Evolutionary conservation across 2,797 vertebrate genomes (phyloP).

Genomic region (Vespertilio murinus): DNA sequence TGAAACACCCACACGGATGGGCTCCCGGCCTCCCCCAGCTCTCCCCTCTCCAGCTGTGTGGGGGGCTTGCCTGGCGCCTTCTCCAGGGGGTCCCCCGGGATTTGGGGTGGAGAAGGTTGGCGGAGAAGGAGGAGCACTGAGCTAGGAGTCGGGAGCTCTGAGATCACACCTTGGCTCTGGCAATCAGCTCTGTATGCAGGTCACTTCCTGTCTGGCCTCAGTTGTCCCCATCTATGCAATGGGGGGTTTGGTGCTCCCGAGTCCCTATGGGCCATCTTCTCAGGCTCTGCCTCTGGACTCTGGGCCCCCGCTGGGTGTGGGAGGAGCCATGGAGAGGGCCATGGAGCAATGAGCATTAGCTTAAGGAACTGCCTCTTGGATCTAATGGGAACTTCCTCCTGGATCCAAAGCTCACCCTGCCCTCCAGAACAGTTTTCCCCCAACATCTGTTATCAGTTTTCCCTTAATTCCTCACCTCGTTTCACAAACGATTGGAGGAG

Average conservation of each 20-base stretch:
- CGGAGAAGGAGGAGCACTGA: background rate
- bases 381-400: background rate
- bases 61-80: slow-evolving; percentile 3
- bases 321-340: background rate
- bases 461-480: background rate
- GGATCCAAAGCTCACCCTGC: background rate
- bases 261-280: background rate
- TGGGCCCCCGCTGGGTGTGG: background rate
- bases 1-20: background rate
- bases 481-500: background rate
- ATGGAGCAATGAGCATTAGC: background rate
- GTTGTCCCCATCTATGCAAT: background rate
- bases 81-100: background rate
- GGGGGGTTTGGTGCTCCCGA: background rate
- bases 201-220: slow-evolving; percentile 13
- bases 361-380: background rate
- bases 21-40: background rate
- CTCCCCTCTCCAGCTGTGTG: background rate
- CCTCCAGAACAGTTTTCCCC: background rate
- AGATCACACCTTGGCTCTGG: background rate
- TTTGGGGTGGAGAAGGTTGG: background rate
- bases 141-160: background rate
- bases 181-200: background rate
- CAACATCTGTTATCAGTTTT: background rate
- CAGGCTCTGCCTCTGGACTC: background rate